Base-by-base conservation (phyloP, 2,113 vertebrate genomes). In the Danionella cerebrum region DNA sequence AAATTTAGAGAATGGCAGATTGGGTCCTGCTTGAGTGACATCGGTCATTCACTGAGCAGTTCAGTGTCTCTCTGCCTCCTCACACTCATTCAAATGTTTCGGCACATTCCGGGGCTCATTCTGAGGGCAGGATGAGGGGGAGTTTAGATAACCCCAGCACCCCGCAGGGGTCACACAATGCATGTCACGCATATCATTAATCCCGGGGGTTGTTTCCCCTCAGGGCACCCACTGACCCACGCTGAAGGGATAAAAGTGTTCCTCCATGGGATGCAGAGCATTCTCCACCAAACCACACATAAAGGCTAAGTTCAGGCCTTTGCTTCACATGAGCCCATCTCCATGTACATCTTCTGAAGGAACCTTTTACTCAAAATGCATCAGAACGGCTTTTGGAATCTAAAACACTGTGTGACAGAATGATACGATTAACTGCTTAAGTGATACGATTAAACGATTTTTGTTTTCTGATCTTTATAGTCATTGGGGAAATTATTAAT, bases 181-280 rank as follows among this genome's bases (percentile, higher is more conserved):
- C 81, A 85, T 84, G 84, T 82, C 86, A 86, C 84, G 90, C 89
- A 91, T 92, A 88, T 91, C 89, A 93, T 93, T 94, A 92, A 92
- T 93, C 88, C 86, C 81, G 81, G 85, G 76, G 84, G 84, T 81
- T 80, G 84, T 89, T 87, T 84, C 84, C 78, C 86, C 81, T 88
- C 82, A 87, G 83, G 85, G 89, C 88, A 82, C 85, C 88, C 88
- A 88, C 89, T 92, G 90, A 91, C 88, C 90, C 80, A 75, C 72
- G 67, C 70, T 92, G 89, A 92, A 93, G 90, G 47, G 87, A 91
- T 92, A 87, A 92, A 91, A 91, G 90, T 90, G 88, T 87, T 38
- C 54, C 47, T 21, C 14, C 5, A 9, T 27, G 31, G 53, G 53
- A 48, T 24, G 9, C 29, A 27, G 19, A 39, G 25, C 25, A 10